Evolutionary conservation across 1,140 invertebrate species (phyloP), one percentile per base, ranked within the genome.

Genomic region (Sesamia nonagrioides): DNA sequence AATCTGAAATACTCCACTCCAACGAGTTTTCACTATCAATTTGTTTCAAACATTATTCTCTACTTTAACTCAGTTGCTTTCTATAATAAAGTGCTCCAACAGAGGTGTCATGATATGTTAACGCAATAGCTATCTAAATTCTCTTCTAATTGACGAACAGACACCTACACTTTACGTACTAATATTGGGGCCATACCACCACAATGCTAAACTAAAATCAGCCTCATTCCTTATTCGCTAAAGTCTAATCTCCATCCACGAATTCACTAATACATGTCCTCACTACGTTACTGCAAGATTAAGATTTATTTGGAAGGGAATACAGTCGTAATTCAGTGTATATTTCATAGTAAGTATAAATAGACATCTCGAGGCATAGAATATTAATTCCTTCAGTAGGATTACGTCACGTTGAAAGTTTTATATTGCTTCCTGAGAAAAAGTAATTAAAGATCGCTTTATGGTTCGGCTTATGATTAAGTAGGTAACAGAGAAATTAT

Each of bases 401-500:
- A 48, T 74, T 42, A 63, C 52, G 45, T 63, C 73, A 63, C 73
- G 40, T 63, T 48, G 33, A 40, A 42, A 6, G n/a, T 9, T 27
- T 48, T 75, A 63, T 61, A 75, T 75, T 61, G 54, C 56, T 63
- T 63, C 42, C 58, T 75, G 56, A 75, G 72, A 75, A 63, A 61
- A 75, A 75, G 73, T 61, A 75, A 75, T 75, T 75, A 75, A 74
- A 40, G 6, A 48, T 40, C 58, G 45, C 33, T 75, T 75, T 48
- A 50, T 75, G 56, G 54, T 35, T 6, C 7, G 21, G 40, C 13
- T 63, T 75, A 48, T 48, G 73, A 75, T 61, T 74, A 74, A 74
- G 48, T 56, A 61, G 8, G 35, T 66, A 7, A 42, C n/a, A 4
- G 17, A 5, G 17, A 63, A 40, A 66, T 42, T 18, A 66, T 66